These are phyloP conservation scores for Nematostella vectensis DNA, from an alignment of 92 coral and sea anemone genomes.

Conservation along the genomic window DNA sequence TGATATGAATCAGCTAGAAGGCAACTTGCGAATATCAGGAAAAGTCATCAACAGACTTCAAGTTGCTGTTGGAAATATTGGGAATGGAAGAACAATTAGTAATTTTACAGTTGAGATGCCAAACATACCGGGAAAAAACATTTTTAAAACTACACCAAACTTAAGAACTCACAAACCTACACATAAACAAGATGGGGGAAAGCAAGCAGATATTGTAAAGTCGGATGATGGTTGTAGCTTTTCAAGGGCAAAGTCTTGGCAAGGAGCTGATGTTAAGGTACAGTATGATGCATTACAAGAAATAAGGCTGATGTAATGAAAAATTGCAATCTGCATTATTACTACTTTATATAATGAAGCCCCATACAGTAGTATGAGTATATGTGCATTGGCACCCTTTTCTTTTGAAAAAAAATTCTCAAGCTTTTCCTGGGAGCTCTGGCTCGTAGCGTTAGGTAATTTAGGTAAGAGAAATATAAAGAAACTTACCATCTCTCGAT, in stretches of 20 bases:
- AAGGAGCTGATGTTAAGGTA: constrained; percentile 90
- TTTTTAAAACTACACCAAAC: no score
- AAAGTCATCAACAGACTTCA: constrained; percentile 72
- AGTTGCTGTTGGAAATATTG: constrained; percentile 35
- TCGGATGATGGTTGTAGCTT: constrained; percentile 83
- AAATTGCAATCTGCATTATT: no score
- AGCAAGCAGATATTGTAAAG: constrained; percentile 1
- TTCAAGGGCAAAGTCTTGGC: constrained; percentile 72
- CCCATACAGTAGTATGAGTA: no score
- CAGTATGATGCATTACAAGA: background rate
- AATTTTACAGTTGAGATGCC: constrained; percentile 12
- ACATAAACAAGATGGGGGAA: constrained; percentile 8
- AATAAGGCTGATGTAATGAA: no score
- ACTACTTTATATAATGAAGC: no score
- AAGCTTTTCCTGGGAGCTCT: no score
- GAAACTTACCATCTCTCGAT: no score
- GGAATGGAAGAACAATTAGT: constrained; percentile 3
- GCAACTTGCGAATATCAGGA: constrained; percentile 67
- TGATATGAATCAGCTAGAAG: constrained; percentile 69
- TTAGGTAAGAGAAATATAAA: no score
- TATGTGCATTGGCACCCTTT: no score
- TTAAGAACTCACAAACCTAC: constrained; percentile 14
- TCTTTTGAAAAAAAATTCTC: no score
- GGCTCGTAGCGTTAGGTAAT: no score
- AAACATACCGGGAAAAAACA: constrained; percentile 5